These are phyloP conservation scores for Sipha maydis DNA, from an alignment of 2,888 invertebrate species.

Conservation along the genomic window DNA sequence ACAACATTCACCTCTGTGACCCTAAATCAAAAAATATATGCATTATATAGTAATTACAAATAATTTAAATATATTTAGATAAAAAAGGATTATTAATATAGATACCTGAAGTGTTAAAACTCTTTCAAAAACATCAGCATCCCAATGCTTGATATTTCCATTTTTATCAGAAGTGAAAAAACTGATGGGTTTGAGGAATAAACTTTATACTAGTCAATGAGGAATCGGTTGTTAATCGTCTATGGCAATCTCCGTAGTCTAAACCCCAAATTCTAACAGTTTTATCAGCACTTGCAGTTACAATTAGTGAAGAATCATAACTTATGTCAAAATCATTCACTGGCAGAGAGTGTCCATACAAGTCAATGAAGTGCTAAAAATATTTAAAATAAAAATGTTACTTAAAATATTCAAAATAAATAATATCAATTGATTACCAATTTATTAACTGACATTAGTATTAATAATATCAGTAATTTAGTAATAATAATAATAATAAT, in stretches of 20 bases:
- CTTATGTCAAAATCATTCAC: slow-evolving; percentile 94
- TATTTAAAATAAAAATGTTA: not conserved
- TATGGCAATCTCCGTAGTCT: slow-evolving; percentile 98
- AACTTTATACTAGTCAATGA: slow-evolving; percentile 90
- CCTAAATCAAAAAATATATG: slow-evolving; percentile 70
- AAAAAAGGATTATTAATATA: slow-evolving; percentile 64
- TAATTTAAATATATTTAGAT: not conserved
- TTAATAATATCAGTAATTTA: too few species aligned
- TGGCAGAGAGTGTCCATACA: slow-evolving; percentile 97
- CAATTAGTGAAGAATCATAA: slow-evolving; percentile 85
- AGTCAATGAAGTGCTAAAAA: slow-evolving; percentile 86
- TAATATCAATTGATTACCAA: too few species aligned
- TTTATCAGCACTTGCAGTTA: slow-evolving; percentile 94
- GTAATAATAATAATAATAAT: too few species aligned
- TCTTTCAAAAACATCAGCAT: slow-evolving; percentile 90
- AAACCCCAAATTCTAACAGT: slow-evolving; percentile 98
- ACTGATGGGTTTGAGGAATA: slow-evolving; percentile 89
- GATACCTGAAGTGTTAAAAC: slow-evolving; percentile 85
- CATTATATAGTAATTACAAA: slow-evolving; percentile 26
- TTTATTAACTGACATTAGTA: too few species aligned
- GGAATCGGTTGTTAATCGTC: slow-evolving; percentile 96
- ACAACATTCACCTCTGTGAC: slow-evolving; percentile 85
- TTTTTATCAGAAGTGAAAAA: slow-evolving; percentile 95
- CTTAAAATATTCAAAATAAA: not conserved
- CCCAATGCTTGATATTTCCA: slow-evolving; percentile 96